Evolutionary conservation across 2,888 invertebrate species (phyloP), one percentile per base, ranked within the genome.

Genomic region (Hypomecis atomaria): DNA sequence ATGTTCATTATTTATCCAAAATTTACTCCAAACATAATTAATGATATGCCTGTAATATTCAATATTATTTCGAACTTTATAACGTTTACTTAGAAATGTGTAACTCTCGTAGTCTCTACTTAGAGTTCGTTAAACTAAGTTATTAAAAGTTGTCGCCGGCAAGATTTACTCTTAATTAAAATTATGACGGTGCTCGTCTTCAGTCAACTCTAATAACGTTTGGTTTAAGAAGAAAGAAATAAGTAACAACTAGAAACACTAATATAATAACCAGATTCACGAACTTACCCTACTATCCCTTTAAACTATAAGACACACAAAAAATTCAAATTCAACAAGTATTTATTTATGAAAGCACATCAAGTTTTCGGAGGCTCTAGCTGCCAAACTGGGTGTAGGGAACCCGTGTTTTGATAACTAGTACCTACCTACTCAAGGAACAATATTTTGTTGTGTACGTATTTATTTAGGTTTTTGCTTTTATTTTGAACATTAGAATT

Each of bases 111-210:
- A 47, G 49, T 13, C 59, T 37, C 60, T 66, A 66, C 72, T 63
- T 67, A 64, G 69, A 76, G 72, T 75, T 72, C 70, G 56, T 67
- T 75, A 59, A 73, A 71, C 70, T 71, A 72, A 75, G 72, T 77
- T 78, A 77, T 79, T 79, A 79, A 81, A 82, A 81, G 68, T 76
- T 72, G 67, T 67, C 55, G 66, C 73, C 54, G 57, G 59, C 70
- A 67, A 75, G 72, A 73, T 76, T 72, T 77, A 71, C 77, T 72
- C 73, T 77, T 79, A 80, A 80, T 81, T 81, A 80, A 81, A 79
- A 79, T 81, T 71, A 74, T 72, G 73, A 57, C 60, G 69, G 67
- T 65, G 69, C 59, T 57, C 68, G 70, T 65, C 69, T 67, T 59
- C 65, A 67, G 65, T 70, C 66, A 68, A 67, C 61, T 69, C 67